phyloP scores from a whole-genome alignment of 2,113 vertebrate genomes.

The Pluvialis apricaria region DNA sequence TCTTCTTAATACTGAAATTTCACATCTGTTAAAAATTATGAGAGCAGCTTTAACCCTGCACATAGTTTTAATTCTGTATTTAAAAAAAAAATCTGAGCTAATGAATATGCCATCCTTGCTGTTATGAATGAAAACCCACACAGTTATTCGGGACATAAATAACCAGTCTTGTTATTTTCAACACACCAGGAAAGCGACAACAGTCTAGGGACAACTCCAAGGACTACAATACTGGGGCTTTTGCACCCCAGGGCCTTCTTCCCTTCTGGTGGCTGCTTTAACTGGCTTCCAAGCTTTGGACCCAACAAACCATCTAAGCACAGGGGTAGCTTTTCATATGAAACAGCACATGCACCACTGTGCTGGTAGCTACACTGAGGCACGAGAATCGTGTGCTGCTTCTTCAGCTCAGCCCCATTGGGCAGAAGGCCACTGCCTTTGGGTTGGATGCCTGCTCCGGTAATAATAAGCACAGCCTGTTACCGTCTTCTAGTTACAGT shows the following conservation, averaged over 20 bases:
- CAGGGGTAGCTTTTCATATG: background rate
- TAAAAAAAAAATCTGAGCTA: background rate
- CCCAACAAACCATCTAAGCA: background rate
- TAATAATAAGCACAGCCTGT: background rate
- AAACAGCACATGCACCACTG: rapidly evolving
- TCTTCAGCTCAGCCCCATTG: background rate
- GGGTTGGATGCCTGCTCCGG: background rate
- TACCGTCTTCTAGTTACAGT: background rate
- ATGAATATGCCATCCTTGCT: background rate
- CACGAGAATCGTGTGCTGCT: background rate
- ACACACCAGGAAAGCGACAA: background rate
- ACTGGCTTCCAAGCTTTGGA: background rate
- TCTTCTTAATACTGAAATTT: background rate
- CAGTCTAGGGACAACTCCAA: background rate
- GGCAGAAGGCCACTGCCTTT: background rate
- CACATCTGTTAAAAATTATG: background rate
- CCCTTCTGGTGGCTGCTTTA: background rate
- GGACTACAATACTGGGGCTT: background rate
- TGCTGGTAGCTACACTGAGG: background rate
- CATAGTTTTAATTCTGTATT: background rate
- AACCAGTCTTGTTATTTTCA: background rate
- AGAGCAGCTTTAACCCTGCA: background rate
- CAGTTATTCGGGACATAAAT: background rate
- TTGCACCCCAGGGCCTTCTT: background rate
- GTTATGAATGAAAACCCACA: background rate